A percentile compares a stretch with the other conserved stretches of the same genome.
These are phyloP conservation scores for Periophthalmodon schlosseri DNA, from an alignment of 2,113 vertebrate genomes.

Conservation along the genomic window DNA sequence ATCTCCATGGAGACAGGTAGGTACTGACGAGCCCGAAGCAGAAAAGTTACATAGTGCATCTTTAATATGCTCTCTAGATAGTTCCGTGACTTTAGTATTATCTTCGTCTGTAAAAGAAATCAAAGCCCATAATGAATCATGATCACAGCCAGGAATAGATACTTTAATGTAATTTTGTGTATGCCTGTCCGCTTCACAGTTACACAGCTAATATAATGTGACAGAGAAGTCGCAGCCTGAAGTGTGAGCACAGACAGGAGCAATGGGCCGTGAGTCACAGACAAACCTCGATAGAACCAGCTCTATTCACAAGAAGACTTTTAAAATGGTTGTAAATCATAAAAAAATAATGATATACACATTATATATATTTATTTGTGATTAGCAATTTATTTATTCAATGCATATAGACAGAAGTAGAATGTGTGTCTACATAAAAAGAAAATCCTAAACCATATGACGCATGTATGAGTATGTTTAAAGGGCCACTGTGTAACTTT, in stretches of 20 bases:
- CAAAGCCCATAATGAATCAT: not conserved
- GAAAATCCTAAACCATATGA: not conserved
- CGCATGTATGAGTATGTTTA: not conserved
- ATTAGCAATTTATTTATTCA: no score
- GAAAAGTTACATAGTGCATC: no score
- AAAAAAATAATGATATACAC: no score
- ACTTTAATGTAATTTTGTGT: not conserved
- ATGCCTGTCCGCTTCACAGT: not conserved
- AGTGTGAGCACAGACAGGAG: slow-evolving; percentile 44
- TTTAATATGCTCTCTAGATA: no score
- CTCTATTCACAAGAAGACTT: not conserved
- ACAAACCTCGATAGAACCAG: slow-evolving; percentile 33
- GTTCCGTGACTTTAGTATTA: no score
- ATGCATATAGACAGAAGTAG: no score
- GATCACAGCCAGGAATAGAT: not conserved
- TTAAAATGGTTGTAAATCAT: not conserved
- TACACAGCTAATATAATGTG: slow-evolving; percentile 54
- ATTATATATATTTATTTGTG: no score
- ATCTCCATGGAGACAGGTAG: no score
- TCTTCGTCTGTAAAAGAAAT: not conserved
- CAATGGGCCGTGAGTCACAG: slow-evolving; percentile 50
- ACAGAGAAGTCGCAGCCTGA: slow-evolving; percentile 49
- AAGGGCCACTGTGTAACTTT: no score
- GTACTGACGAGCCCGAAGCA: no score
- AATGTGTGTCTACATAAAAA: no score